A percentile compares a stretch with the other conserved stretches of the same genome.
These are phyloP conservation scores for Tortrix viridana DNA, from an alignment of 2,888 invertebrate genomes.

Conservation along the genomic window DNA sequence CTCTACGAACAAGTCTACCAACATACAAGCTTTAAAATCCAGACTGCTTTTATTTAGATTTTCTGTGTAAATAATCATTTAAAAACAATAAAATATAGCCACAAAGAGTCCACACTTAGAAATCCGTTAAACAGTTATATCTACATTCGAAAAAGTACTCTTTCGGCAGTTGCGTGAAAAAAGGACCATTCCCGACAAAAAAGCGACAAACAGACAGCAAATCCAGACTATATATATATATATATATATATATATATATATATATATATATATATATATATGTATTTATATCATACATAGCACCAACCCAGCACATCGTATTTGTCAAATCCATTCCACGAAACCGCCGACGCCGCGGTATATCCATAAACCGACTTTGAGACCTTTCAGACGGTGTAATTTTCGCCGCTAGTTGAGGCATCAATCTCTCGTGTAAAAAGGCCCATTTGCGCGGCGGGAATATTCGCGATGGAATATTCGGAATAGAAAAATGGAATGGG, in stretches of 20 bases:
- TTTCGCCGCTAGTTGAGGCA: constrained; percentile 7
- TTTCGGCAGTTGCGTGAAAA: no score
- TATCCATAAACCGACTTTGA: neutral
- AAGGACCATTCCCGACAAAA: no score
- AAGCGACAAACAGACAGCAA: no score
- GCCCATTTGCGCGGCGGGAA: constrained; percentile 2
- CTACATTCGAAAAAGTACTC: no score
- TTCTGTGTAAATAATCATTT: no score
- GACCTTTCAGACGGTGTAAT: constrained; percentile 2
- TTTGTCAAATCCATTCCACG: neutral
- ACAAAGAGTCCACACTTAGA: no score
- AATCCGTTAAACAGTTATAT: no score
- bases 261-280: neutral
- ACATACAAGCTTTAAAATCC: no score
- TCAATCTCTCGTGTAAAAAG: constrained; percentile 7
- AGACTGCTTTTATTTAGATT: no score
- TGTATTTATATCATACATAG: neutral
- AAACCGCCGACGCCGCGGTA: neutral
- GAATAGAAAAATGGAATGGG: neutral
- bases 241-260: neutral
- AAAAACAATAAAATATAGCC: no score
- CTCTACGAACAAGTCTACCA: no score
- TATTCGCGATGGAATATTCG: neutral
- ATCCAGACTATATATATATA: neutral
- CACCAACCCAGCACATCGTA: neutral